phyloP scores from a whole-genome alignment of 1,140 invertebrate genomes.

The Plectrocnemia conspersa region DNA sequence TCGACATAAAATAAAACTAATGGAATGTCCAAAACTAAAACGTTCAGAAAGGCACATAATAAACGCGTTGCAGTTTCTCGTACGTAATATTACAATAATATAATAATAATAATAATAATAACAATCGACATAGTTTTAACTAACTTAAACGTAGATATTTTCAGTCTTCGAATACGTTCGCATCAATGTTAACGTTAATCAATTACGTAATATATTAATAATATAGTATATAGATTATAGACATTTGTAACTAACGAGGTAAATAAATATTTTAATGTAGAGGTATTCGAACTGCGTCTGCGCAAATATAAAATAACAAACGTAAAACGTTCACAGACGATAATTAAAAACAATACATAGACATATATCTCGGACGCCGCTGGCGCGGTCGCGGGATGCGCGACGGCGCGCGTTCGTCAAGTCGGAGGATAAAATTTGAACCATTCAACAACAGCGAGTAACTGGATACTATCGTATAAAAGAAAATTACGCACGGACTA shows the following conservation, averaged over 20 bases:
- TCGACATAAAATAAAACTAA: conserved; percentile 32
- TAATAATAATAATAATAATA: conserved; percentile 22
- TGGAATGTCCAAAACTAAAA: conserved; percentile 34
- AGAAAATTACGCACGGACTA: too few species aligned
- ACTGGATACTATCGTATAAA: background rate
- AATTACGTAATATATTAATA: too few species aligned
- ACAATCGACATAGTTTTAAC: conserved; percentile 24
- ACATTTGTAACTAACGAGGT: conserved; percentile 15
- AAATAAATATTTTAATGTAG: conserved; percentile 17
- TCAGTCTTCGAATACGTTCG: conserved; percentile 32
- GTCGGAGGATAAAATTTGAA: too few species aligned
- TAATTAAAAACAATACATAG: background rate
- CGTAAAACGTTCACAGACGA: too few species aligned
- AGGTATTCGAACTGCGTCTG: conserved; percentile 17
- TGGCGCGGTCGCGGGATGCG: background rate
- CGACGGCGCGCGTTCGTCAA: background rate
- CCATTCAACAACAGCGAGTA: background rate
- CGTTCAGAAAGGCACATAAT: conserved; percentile 33
- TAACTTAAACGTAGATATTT: conserved; percentile 36
- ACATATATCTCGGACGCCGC: conserved; percentile 5
- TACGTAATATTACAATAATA: too few species aligned
- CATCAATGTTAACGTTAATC: conserved; percentile 20
- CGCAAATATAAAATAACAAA: too few species aligned
- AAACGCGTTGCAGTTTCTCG: conserved; percentile 20
- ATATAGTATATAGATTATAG: conserved; percentile 16